Conservation (phyloP, 2,888 invertebrate species). For the Encarsia formosa region DNA sequence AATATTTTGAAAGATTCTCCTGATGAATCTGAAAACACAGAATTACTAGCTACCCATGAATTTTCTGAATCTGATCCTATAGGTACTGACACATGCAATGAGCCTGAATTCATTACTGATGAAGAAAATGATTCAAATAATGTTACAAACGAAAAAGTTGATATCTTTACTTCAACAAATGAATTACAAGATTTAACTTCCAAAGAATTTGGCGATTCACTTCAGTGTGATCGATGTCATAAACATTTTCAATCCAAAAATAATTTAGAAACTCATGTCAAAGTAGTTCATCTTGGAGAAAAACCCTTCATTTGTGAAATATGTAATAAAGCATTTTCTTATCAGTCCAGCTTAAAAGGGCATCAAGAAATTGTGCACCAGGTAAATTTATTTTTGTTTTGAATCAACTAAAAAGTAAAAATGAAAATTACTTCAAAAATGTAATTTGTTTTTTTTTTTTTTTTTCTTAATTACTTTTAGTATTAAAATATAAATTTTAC, state of each 20-base stretch:
- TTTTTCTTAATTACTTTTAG: too few relatives aligned
- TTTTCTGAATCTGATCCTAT: too few relatives aligned
- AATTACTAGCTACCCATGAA: too few relatives aligned
- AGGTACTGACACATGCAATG: too few relatives aligned
- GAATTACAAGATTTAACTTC: background rate
- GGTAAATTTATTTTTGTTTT: constrained; percentile 14
- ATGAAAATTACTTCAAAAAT: background rate
- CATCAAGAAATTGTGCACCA: constrained; percentile 49
- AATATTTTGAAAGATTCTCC: background rate
- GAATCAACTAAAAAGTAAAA: background rate
- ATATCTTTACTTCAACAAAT: too few relatives aligned
- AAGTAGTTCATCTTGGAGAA: constrained; percentile 58
- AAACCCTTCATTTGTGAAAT: constrained; percentile 58
- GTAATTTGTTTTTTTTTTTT: too few relatives aligned
- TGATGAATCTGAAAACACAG: background rate
- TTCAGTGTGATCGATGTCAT: constrained; percentile 58
- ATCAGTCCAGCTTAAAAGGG: constrained; percentile 60
- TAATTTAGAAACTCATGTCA: constrained; percentile 59
- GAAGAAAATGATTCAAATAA: background rate
- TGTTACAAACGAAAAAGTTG: background rate
- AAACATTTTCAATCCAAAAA: constrained; percentile 60
- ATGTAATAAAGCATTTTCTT: constrained; percentile 61
- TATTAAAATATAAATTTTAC: background rate
- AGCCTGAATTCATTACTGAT: too few relatives aligned
- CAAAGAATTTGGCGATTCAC: constrained; percentile 33